Conservation (phyloP, 2,797 vertebrate species). For the Crotalus adamanteus region DNA sequence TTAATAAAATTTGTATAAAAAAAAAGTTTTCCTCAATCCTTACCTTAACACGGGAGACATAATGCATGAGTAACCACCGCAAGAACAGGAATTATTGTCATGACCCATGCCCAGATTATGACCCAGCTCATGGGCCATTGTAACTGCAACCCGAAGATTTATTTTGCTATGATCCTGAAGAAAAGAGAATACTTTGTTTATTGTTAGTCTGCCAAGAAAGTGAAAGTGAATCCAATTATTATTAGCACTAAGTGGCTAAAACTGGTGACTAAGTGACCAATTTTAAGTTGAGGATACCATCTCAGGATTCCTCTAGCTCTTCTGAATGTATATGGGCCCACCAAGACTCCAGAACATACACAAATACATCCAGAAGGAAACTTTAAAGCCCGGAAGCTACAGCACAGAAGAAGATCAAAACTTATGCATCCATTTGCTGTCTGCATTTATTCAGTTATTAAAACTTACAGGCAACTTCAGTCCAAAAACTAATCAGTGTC, state of each 20-base stretch:
- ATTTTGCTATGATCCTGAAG: conserved; percentile 65
- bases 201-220: accelerated
- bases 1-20: too few relatives aligned
- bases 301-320: too few relatives aligned
- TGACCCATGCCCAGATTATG: conserved; percentile 78
- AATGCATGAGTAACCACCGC: conserved; percentile 57
- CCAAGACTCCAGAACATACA: too few relatives aligned
- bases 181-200: neutral
- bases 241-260: neutral
- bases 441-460: too few relatives aligned
- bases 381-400: neutral
- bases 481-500: too few relatives aligned
- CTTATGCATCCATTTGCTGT: too few relatives aligned
- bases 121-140: conserved; percentile 78
- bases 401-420: too few relatives aligned
- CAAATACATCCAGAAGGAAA: too few relatives aligned
- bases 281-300: neutral
- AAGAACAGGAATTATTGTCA: conserved; percentile 59
- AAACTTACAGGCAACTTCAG: too few relatives aligned
- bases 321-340: too few relatives aligned
- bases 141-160: conserved; percentile 57
- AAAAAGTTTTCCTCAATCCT: neutral
- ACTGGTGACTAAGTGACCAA: neutral
- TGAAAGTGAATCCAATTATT: neutral
- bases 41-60: conserved; percentile 71